These are phyloP conservation scores for Tetranychus piercei DNA, from an alignment of 2,888 invertebrate species.

Conservation along the genomic window DNA sequence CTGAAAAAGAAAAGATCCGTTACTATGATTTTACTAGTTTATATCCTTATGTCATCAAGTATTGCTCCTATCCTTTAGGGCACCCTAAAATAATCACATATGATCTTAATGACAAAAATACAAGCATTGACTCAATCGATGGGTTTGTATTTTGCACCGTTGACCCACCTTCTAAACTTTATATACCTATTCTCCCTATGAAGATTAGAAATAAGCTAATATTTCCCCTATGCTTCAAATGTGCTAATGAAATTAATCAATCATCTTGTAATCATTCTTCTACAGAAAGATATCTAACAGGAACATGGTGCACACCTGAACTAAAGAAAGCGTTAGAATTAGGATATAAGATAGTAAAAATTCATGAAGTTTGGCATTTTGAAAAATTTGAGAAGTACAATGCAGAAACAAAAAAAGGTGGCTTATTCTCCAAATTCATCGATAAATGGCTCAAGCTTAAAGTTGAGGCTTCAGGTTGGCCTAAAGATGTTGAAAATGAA, in stretches of 20 bases:
- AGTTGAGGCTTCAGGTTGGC: constrained; percentile 29
- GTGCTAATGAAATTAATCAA: too few species aligned
- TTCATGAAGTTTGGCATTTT: neutral
- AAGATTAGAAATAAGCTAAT: too few species aligned
- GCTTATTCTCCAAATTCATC: constrained; percentile 26
- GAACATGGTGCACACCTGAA: constrained; percentile 29
- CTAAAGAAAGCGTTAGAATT: constrained; percentile 26
- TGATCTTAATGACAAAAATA: too few species aligned
- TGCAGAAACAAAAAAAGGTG: neutral
- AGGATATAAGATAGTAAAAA: constrained; percentile 27
- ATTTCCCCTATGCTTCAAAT: too few species aligned
- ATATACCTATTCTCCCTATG: too few species aligned
- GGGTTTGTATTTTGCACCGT: too few species aligned
- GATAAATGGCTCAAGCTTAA: constrained; percentile 28
- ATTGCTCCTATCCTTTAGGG: constrained; percentile 25
- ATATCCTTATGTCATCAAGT: constrained; percentile 29
- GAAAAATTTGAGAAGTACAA: neutral
- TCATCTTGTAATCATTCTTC: too few species aligned
- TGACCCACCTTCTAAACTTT: too few species aligned
- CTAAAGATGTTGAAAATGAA: constrained; percentile 23
- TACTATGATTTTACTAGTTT: constrained; percentile 28
- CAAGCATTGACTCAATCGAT: too few species aligned
- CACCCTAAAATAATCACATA: too few species aligned
- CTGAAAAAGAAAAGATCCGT: constrained; percentile 24
- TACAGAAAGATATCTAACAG: constrained; percentile 25